Evolutionary conservation across 2,113 vertebrate genomes (phyloP).

Genomic region (Chauna torquata): DNA sequence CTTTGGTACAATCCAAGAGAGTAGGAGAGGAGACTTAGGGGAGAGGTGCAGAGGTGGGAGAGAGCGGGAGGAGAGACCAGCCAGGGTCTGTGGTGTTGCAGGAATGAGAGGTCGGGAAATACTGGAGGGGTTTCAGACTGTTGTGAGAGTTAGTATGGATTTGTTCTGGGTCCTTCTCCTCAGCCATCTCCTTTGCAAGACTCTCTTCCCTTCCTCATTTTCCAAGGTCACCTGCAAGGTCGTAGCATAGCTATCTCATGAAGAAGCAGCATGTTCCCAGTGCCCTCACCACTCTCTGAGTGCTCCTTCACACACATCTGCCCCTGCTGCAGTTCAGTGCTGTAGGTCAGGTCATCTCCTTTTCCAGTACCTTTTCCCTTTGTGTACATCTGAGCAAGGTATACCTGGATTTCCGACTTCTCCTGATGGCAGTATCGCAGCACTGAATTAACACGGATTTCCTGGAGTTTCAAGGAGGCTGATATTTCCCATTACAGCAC

Average conservation of each 20-base stretch:
- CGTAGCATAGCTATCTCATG: neutral
- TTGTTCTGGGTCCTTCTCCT: neutral
- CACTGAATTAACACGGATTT: rapidly evolving
- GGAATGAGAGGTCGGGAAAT: neutral
- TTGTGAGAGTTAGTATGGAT: neutral
- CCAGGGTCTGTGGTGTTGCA: neutral
- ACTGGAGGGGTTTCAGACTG: neutral
- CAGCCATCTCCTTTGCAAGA: neutral
- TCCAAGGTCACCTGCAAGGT: neutral
- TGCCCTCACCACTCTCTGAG: neutral
- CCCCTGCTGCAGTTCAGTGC: neutral
- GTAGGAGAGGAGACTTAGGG: neutral
- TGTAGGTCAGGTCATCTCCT: neutral
- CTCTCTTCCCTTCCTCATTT: neutral
- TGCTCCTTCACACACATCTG: neutral
- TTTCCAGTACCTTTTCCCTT: neutral
- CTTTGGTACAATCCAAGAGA: neutral
- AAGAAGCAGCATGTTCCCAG: neutral
- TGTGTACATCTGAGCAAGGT: neutral
- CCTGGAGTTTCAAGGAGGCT: neutral
- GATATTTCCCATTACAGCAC: neutral
- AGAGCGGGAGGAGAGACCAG: neutral
- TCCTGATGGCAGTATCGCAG: neutral
- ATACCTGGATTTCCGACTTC: neutral
- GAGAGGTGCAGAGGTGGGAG: neutral